Base-by-base conservation (phyloP, 2,797 vertebrate genomes). In the Anolis apletophallus region DNA sequence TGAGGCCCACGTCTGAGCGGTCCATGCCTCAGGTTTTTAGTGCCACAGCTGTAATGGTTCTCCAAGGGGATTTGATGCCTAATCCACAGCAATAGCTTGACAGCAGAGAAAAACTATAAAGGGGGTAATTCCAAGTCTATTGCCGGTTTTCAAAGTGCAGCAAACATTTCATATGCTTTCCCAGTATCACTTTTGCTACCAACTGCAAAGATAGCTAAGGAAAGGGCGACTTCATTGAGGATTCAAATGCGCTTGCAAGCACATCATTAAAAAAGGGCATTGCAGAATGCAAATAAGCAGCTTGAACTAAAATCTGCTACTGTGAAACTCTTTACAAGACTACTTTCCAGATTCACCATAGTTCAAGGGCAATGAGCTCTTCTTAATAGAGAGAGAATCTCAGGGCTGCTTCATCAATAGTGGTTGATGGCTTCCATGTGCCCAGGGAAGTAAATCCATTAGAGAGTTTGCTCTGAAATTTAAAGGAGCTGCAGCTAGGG, bases 231-330 rank as follows among this genome's bases (percentile, higher is more conserved):
- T 87, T 77, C 79, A 36, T 88, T 92, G 90, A 90, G 84, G 87
- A 93, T 94, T 89, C 87, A 92, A 92, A 81, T 71, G 34, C 69
- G 87, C 50, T 90, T 89, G 78, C 85, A 92, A 91, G 92, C 77
- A 50, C 85, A 85, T 69, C 89, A 87, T 90, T 76, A 64, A 67
- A 67, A 23, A 52, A 75, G 21, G 52, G 59, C 80, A 85, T 78
- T n/a, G 80, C 88, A 86, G 17, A 46, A 50, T 83, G 12, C 68
- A 79, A 79, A 14, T 29, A 17, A 91, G 46, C 8, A 26, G 34
- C 72, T 82, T 85, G 83, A 90, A 64, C 73, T 23, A 88, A 1
- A 12, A 17, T 69, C 67, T 3, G 50, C 79, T 1, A 0, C 8
- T 59, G 50, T 61, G 77, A 74, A 46, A 17, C 2, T 32, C 46